Evolutionary conservation across 2,113 vertebrate species (phyloP), one percentile per base, ranked within the genome.

Genomic region (Anthoscopus minutus): DNA sequence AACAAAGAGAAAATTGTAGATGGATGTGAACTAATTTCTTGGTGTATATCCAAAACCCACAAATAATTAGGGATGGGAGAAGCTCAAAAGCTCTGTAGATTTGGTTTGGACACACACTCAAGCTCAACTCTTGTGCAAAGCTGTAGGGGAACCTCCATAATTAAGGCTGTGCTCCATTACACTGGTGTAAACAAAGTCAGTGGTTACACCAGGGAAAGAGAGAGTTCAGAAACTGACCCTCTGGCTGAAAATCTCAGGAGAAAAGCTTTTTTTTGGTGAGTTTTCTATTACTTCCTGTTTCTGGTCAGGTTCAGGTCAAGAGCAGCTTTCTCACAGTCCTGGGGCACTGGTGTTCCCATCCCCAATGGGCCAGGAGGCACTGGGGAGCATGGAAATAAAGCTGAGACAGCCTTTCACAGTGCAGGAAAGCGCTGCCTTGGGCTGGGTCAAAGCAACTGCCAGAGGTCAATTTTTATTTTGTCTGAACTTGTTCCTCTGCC

Each of bases 231-330:
- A 90, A 94, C 21, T 92, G 90, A 92, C 85, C 93, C 76, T 53
- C 69, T 90, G 69, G 31, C 72, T 90, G 86, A 92, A 72, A 53
- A 81, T 96, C 96, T 96, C 94, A 81, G 88, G 94, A 96, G 96
- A 96, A 88, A 95, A 92, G 37, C 11, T 15, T 53, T 86, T 81
- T 74, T 86, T 76, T 27, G 45, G 74, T 94, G 88, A 88, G 93
- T 84, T 86, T 92, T 84, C 95, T 92, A 96, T 95, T 96, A 61
- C 92, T 97, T 97, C 96, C 96, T 94, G 90, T 96, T 94, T 94
- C 95, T 97, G 95, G 94, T 97, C 94, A 95, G 94, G 95, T 94
- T 94, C 86, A 86, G 96, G 95, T 97, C 96, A 97, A 92, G 86
- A 96, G 45, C 57, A 88, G 92, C 88, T 95, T 97, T 96, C 96